Evolutionary conservation across 2,888 invertebrate species (phyloP).

Genomic region (Caenorhabditis drosophilae): DNA sequence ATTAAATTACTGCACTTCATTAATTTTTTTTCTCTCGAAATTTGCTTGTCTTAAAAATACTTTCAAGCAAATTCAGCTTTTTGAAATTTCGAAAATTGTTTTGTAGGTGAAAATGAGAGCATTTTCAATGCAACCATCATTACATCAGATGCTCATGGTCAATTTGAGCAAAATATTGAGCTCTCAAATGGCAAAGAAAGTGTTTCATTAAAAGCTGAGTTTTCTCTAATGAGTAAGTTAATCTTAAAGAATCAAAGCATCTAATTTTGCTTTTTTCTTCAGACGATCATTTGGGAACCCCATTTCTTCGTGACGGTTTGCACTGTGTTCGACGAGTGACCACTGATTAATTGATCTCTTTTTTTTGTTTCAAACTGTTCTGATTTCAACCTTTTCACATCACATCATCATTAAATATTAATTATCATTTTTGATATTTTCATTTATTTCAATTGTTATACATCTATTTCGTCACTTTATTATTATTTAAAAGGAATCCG

Average conservation of each 20-base stretch:
- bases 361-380: too few relatives aligned
- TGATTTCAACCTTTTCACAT: too few relatives aligned
- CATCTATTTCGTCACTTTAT: too few relatives aligned
- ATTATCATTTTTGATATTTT: too few relatives aligned
- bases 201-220: background rate
- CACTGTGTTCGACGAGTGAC: constrained; percentile 2
- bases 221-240: constrained; percentile 4
- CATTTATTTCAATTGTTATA: too few relatives aligned
- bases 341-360: background rate
- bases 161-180: constrained; percentile 2
- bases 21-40: too few relatives aligned
- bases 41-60: too few relatives aligned
- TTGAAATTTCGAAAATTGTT: background rate
- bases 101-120: background rate
- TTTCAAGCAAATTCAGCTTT: too few relatives aligned
- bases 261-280: too few relatives aligned
- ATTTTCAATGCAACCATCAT: background rate
- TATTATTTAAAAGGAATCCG: background rate
- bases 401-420: too few relatives aligned
- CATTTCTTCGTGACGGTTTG: constrained; percentile 3
- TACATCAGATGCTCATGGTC: constrained; percentile 5
- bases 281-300: constrained; percentile 7
- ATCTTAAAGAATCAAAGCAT: too few relatives aligned
- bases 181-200: background rate
- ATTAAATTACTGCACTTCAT: too few relatives aligned